A percentile compares a stretch with the other conserved stretches of the same genome.
Evolutionary conservation across 2,113 vertebrate genomes (phyloP).

Genomic region (Blennius ocellaris): DNA sequence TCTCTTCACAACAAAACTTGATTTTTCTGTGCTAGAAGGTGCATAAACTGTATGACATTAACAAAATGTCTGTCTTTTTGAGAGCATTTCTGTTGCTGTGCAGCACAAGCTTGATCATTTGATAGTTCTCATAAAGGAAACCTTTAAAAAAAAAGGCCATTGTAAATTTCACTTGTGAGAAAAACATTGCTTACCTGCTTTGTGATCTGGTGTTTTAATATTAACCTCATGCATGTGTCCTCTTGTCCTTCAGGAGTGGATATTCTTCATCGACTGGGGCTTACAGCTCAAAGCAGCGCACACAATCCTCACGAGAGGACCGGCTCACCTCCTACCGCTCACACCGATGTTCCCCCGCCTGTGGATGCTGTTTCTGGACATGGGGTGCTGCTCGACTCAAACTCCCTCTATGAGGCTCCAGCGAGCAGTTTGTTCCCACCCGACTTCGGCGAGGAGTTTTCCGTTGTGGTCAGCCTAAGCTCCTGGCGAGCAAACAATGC

Average conservation of each 20-base stretch:
- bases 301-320: constrained; percentile 73
- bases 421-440: constrained; percentile 81
- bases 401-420: constrained; percentile 85
- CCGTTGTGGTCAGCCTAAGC: constrained; percentile 88
- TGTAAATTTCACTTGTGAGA: too few species aligned
- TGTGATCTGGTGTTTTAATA: not conserved
- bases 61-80: too few species aligned
- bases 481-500: constrained; percentile 91
- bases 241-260: constrained; percentile 89
- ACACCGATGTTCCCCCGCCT: constrained; percentile 74
- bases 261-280: constrained; percentile 90
- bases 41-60: too few species aligned
- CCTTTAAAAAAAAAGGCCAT: too few species aligned
- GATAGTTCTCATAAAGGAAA: too few species aligned
- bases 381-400: constrained; percentile 85
- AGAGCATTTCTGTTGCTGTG: too few species aligned
- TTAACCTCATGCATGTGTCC: constrained; percentile 41
- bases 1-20: too few species aligned
- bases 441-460: constrained; percentile 85
- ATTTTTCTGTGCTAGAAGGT: too few species aligned
- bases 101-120: too few species aligned
- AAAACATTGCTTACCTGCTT: not conserved
- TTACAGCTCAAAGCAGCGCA: constrained; percentile 82
- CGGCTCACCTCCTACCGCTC: constrained; percentile 62
- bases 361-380: constrained; percentile 76